Conservation (phyloP, 1,140 invertebrate genomes). For the Penaeus vannamei region DNA sequence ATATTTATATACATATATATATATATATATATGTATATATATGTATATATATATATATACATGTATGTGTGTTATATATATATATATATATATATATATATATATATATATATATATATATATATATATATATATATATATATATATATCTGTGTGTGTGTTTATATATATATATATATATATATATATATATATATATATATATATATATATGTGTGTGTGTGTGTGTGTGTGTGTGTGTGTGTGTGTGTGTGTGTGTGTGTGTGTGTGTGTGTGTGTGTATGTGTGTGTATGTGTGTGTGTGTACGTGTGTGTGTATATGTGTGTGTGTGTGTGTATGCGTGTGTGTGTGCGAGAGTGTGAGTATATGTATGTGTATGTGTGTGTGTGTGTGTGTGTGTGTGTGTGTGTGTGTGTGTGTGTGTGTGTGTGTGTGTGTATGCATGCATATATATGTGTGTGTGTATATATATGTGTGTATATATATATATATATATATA, state of each 20-base stretch:
- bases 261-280: background rate
- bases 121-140: conserved; percentile 15
- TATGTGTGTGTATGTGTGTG: background rate
- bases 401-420: no score
- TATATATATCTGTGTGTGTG: background rate
- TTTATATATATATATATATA: background rate
- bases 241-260: background rate
- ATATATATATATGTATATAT: background rate
- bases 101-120: conserved; percentile 5
- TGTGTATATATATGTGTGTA: no score
- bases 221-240: background rate
- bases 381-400: no score
- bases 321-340: no score
- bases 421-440: no score
- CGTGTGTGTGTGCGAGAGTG: no score
- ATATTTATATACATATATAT: background rate
- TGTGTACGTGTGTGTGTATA: no score
- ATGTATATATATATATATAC: background rate
- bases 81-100: conserved; percentile 3
- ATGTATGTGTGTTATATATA: background rate
- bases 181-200: background rate
- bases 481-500: no score
- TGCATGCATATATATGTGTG: no score
- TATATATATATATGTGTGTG: background rate
- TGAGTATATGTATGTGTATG: no score